phyloP scores from a whole-genome alignment of 2,888 invertebrate genomes.

The Acanthosepion pharaonis region DNA sequence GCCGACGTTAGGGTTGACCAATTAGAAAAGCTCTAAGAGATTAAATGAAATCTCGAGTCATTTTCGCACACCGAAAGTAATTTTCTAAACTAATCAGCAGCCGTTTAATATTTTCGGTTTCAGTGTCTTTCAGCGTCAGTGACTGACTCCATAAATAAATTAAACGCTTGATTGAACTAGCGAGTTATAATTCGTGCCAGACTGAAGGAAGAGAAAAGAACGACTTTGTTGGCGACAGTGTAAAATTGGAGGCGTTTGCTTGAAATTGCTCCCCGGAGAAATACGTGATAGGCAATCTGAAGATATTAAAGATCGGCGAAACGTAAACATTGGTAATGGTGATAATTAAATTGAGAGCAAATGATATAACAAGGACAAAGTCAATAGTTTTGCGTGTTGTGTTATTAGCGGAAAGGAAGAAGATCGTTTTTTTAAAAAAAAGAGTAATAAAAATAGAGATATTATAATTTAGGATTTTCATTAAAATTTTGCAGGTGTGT shows the following conservation, averaged over 20 bases:
- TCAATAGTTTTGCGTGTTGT: not conserved
- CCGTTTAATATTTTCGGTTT: constrained; percentile 16
- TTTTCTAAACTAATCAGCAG: not conserved
- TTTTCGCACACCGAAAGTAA: not conserved
- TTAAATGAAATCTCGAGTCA: not conserved
- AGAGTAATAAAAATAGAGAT: too few relatives aligned
- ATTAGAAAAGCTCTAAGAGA: not conserved
- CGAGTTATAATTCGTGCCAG: constrained; percentile 33
- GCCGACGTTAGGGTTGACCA: not conserved
- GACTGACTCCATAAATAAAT: constrained; percentile 4
- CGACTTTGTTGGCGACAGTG: not conserved
- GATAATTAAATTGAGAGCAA: not conserved
- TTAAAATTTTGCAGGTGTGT: too few relatives aligned
- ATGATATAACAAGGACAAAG: not conserved
- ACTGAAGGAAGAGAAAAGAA: not conserved
- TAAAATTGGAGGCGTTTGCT: not conserved
- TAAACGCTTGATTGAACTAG: not conserved
- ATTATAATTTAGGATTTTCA: too few relatives aligned
- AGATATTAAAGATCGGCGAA: constrained; percentile 33
- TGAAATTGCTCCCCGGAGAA: not conserved
- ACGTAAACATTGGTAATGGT: constrained; percentile 21
- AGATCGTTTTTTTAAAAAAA: too few relatives aligned
- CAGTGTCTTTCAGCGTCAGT: constrained; percentile 6
- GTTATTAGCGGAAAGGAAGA: too few relatives aligned
- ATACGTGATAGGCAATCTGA: constrained; percentile 9